Evolutionary conservation across 2,888 invertebrate genomes (phyloP).

Genomic region (Pseudococcus longispinus): DNA sequence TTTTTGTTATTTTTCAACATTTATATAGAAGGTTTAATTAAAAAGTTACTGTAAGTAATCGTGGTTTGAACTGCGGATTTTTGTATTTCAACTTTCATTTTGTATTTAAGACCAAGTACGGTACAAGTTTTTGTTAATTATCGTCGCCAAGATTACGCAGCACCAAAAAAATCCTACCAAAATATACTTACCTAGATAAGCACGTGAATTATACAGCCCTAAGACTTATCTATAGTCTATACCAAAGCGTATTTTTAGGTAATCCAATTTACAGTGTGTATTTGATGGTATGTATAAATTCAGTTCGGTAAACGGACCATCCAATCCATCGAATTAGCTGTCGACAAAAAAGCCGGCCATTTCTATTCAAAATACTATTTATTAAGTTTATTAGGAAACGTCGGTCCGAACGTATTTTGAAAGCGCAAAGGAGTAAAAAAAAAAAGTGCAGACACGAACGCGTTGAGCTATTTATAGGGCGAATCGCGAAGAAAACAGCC

Average conservation of each 20-base stretch:
- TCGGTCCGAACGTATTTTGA: not conserved
- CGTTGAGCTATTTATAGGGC: not conserved
- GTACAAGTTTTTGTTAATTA: not conserved
- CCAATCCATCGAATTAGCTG: not conserved
- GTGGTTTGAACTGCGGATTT: not conserved
- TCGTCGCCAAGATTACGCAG: not conserved
- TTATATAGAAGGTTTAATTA: not conserved
- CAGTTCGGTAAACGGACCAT: not conserved
- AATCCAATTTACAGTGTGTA: not conserved
- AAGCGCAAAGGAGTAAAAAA: not conserved
- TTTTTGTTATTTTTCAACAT: not conserved
- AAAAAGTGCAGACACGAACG: not conserved
- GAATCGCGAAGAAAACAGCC: not conserved
- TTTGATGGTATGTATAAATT: not conserved
- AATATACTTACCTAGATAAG: not conserved
- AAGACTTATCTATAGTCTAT: not conserved
- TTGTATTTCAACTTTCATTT: not conserved
- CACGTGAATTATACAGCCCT: not conserved
- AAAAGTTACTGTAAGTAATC: not conserved
- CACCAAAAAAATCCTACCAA: not conserved
- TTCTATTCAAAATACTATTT: constrained; percentile 12
- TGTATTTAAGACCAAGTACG: not conserved
- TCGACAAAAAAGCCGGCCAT: not conserved
- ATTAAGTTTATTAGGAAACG: constrained; percentile 9
- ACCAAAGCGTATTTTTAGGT: not conserved